phyloP scores from a whole-genome alignment of 2,888 invertebrate genomes.

The Limnephilus marmoratus region DNA sequence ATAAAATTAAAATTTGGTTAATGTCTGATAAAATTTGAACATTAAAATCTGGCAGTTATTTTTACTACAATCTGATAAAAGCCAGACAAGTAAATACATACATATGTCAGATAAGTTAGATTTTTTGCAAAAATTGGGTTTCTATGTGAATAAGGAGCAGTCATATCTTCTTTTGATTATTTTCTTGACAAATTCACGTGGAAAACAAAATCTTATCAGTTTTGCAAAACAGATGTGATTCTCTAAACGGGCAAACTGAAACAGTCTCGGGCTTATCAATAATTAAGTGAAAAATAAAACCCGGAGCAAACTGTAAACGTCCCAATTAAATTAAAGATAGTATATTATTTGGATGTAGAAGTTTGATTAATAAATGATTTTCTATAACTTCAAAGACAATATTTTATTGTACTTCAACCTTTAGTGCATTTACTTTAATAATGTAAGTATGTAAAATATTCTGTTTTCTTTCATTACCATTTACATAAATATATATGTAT shows the following conservation, averaged over 20 bases:
- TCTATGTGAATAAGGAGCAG: neutral
- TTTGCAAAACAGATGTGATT: neutral
- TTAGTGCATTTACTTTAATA: neutral
- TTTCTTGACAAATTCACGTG: neutral
- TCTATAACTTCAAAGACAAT: neutral
- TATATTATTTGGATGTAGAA: neutral
- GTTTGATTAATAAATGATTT: neutral
- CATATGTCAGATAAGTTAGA: neutral
- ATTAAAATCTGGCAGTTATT: neutral
- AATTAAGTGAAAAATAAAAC: neutral
- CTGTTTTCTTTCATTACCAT: neutral
- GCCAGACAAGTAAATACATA: neutral
- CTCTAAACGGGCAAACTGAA: slow-evolving; percentile 19
- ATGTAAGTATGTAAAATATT: neutral
- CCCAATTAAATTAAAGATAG: neutral
- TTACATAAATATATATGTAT: neutral
- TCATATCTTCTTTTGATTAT: slow-evolving; percentile 2
- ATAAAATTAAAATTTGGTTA: neutral
- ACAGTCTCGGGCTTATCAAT: slow-evolving; percentile 12
- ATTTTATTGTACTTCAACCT: neutral
- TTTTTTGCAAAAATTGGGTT: neutral
- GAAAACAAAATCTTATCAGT: slow-evolving; percentile 2
- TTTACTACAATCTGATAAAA: neutral
- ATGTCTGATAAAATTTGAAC: neutral
- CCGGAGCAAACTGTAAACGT: neutral